A percentile compares a stretch with the other conserved stretches of the same genome.
Conservation (phyloP, 2,888 invertebrate genomes). For the Odontothrips loti region DNA sequence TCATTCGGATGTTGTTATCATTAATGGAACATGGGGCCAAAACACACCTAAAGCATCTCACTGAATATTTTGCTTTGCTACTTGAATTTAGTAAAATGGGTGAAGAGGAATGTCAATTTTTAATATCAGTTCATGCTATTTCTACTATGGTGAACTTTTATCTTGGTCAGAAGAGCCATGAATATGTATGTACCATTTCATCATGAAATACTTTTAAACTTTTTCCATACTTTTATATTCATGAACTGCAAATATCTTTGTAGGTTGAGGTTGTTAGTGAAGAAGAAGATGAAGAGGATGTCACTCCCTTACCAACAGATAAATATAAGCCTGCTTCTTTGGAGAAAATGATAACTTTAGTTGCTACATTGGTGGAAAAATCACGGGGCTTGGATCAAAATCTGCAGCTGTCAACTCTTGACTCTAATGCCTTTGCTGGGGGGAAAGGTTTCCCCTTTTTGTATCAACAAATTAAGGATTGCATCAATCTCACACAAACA, state of each 20-base stretch:
- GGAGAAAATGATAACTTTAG: slow-evolving; percentile 92
- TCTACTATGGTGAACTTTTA: slow-evolving; percentile 89
- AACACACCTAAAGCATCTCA: slow-evolving; percentile 78
- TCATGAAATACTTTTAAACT: too few relatives aligned
- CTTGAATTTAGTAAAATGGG: slow-evolving; percentile 95
- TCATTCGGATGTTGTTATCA: slow-evolving; percentile 81
- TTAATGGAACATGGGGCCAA: slow-evolving; percentile 86
- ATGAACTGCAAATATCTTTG: slow-evolving; percentile 37
- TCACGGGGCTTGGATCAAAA: slow-evolving; percentile 70
- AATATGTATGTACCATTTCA: slow-evolving; percentile 54
- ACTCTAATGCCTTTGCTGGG: slow-evolving; percentile 76
- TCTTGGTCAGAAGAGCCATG: slow-evolving; percentile 74
- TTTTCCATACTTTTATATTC: not conserved
- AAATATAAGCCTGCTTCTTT: slow-evolving; percentile 85
- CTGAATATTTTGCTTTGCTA: slow-evolving; percentile 87
- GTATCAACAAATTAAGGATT: slow-evolving; percentile 91
- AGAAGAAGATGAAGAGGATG: slow-evolving; percentile 66
- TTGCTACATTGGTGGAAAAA: slow-evolving; percentile 82
- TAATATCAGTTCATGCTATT: slow-evolving; percentile 81
- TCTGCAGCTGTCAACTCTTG: slow-evolving; percentile 69
- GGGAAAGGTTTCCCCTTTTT: slow-evolving; percentile 91
- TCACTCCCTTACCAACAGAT: slow-evolving; percentile 59
- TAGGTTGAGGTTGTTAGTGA: slow-evolving; percentile 64
- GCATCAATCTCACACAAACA: slow-evolving; percentile 86
- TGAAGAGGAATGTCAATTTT: slow-evolving; percentile 84